phyloP scores from a whole-genome alignment of 2,888 invertebrate genomes.

The Polydrusus pterygomalis region DNA sequence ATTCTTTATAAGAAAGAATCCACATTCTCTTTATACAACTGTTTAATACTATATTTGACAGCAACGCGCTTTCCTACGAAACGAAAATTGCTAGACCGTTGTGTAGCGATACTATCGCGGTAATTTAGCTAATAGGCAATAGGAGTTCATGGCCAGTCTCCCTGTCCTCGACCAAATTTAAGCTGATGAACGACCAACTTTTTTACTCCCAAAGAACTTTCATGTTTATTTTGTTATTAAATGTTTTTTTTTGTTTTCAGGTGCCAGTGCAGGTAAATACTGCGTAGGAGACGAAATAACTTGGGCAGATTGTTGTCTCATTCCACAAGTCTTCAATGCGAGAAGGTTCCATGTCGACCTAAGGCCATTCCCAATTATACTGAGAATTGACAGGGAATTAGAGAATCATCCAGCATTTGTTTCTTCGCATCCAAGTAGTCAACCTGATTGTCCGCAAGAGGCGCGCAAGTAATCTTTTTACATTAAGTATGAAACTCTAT shows the following conservation, averaged over 20 bases:
- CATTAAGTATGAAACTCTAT: background rate
- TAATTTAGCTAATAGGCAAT: too few relatives aligned
- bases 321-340: conserved; percentile 97
- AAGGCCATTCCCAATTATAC: conserved; percentile 90
- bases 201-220: too few relatives aligned
- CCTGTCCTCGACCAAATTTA: too few relatives aligned
- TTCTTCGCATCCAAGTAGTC: conserved; percentile 91
- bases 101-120: too few relatives aligned
- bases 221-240: background rate
- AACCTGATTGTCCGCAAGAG: conserved; percentile 96
- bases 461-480: conserved; percentile 80
- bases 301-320: conserved; percentile 94
- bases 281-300: conserved; percentile 90
- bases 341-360: conserved; percentile 95
- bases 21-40: too few relatives aligned
- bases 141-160: too few relatives aligned
- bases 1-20: too few relatives aligned
- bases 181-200: too few relatives aligned
- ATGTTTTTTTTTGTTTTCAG: conserved; percentile 72
- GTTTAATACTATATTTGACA: too few relatives aligned
- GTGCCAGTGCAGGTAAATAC: conserved; percentile 84
- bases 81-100: too few relatives aligned
- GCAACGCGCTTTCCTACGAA: too few relatives aligned
- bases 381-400: conserved; percentile 89
- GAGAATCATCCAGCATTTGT: conserved; percentile 93